Base-by-base conservation (phyloP, 2,797 vertebrate species). In the Liparis tanakae region DNA sequence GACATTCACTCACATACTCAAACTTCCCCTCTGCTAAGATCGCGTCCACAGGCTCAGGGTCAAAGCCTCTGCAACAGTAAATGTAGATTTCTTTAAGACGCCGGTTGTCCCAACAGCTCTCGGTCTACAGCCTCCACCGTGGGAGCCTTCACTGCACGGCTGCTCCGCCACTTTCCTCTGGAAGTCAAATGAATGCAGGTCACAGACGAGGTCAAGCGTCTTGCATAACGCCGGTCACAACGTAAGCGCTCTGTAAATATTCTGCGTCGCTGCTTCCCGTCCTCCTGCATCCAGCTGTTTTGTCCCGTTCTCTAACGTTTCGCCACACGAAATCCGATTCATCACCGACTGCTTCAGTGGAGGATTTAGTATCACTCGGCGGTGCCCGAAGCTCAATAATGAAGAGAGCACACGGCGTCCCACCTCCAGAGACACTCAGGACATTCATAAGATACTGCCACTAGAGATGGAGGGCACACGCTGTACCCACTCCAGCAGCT, bases 391-490 rank as follows among this genome's bases (percentile, higher is more conserved):
- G 65, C 69, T 56, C 64, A 75, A 67, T 51, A 75, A 68, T 2
- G 67, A 81, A 76, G 37, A 74, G 72, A 81, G 83, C 53, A 85
- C 80, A 13, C 7, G 22, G 74, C 76, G 89, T 85, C 70, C 84
- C 67, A 13, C 22, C 74, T 68, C 65, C n/a, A 70, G 56, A 67
- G 55, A 41, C 46, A 57, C 74, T 70, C 43, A 59, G 77, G 44
- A 53, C 75, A 69, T 79, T 78, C 62, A 6, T 43, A 60, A 75
- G 65, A 48, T 36, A 46, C 61, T 20, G 65, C 62, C 70, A 48
- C 70, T 44, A 55, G 59, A 85, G 73, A 84, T 70, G 76, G 51
- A 79, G 53, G 75, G 78, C 22, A 84, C 67, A 30, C 62, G 1
- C 22, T 78, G 80, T 86, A 46, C 78, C 80, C 75, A 60, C 79